Base-by-base conservation (phyloP, 2,888 invertebrate genomes). In the Mellilla xanthometata region DNA sequence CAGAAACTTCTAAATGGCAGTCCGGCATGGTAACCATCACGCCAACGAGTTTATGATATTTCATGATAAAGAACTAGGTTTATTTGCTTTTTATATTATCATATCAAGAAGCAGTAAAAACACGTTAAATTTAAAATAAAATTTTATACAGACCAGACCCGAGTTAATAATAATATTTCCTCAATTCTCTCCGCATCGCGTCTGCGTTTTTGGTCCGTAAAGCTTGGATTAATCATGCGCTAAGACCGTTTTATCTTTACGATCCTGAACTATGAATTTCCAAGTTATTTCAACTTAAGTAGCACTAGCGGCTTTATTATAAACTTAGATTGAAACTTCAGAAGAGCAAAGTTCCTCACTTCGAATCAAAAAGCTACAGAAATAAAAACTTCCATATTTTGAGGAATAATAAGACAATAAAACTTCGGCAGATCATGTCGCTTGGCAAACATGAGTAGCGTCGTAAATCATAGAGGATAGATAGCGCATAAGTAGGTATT, bases 321-420 rank as follows among this genome's bases (percentile, higher is more conserved):
- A 39, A 45, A 45, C 45, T 45, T 45, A 24, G 39, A 45, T 45
- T 39, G 30, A 23, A 34, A 39, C 34, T 39, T 15, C 34, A 5
- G 26, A 15, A 28, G 33, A 45, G 34, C 13, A 13, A 45, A 45
- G 34, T 45, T 39, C 31, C 22, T 13, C 26, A 29, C 33, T 12
- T 34, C 15, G 27, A 10, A 40, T 47, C 47, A 38, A 38, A 41
- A 31, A 22, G n/a, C 12, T 31, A 27, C 13, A 9, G 19, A 33
- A 29, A 30, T 41, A 41, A 41, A 41, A 47, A 38, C 47, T 41
- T 43, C 39, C 42, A 49, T 51, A 47, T 51, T 54, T 38, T 33
- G 12, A 45, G 38, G 42, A 47, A 42, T 29, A 41, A 42, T 53
- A 53, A 56, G 49, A 47, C 35, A 34, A 34, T 45, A 39, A 45